Base-by-base conservation (phyloP, 2,888 invertebrate genomes). In the Epirrhoe tristata region DNA sequence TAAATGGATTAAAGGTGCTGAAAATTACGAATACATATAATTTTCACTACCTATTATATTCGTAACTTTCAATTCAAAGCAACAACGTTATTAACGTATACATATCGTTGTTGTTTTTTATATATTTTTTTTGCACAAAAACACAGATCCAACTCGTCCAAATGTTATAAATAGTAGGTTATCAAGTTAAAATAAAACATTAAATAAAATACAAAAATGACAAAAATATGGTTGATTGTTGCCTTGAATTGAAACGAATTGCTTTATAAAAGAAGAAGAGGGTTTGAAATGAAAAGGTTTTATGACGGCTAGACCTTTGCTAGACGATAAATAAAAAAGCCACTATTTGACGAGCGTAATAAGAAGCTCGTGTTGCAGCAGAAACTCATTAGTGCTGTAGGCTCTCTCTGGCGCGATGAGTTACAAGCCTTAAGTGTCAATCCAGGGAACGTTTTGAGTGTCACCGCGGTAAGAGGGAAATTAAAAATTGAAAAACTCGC, bases 401-500 rank as follows among this genome's bases (percentile, higher is more conserved):
- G 71, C 70, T 76, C 71, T 67, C 67, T 67, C 61, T 57, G 66
- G 71, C 78, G 79, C 80, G 86, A 84, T 83, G 82, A 83, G 86
- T 88, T 84, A 84, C 82, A 83, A 82, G 84, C 86, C 16, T 89
- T 83, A 81, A 89, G 89, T 89, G 87, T 89, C 88, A 89, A 89
- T 90, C 86, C 83, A 79, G 82, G 81, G 80, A 83, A 79, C 83
- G 83, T 85, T 86, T 81, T 75, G 84, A 91, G 89, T 86, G 84
- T 86, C 83, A 81, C 81, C 81, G 81, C 74, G 81, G 82, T 86
- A 86, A 90, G 87, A 89, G 90, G 90, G 88, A 91, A 93, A 93
- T 92, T 91, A 91, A 93, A 93, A 93, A 92, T 91, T 91, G 87
- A 91, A 92, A 91, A 93, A 87, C 86, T 86, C 84, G 87, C 89